These are phyloP conservation scores for Lophura nycthemera DNA, from an alignment of 2,113 vertebrate genomes.

Conservation along the genomic window DNA sequence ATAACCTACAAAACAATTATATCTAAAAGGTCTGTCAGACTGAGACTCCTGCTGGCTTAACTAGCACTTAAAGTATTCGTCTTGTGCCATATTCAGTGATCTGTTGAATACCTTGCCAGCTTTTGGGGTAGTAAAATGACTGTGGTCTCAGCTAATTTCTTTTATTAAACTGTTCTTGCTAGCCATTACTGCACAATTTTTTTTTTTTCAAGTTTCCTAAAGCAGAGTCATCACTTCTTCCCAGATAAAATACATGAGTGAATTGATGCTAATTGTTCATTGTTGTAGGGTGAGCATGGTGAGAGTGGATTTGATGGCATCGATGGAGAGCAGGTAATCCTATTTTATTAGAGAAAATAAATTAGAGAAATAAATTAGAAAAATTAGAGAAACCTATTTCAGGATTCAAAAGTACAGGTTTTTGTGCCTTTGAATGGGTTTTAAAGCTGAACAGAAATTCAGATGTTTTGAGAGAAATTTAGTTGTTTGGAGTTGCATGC, in stretches of 20 bases:
- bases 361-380: too few species aligned
- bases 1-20: background rate
- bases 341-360: too few species aligned
- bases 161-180: background rate
- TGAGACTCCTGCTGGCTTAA: background rate
- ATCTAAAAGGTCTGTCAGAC: background rate
- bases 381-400: background rate
- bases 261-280: background rate
- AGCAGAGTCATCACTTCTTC: background rate
- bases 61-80: background rate
- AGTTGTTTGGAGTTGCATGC: background rate
- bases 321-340: slow-evolving; percentile 84
- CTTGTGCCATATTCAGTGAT: background rate
- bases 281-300: slow-evolving; percentile 82
- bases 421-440: background rate
- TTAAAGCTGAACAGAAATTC: background rate
- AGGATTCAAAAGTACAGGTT: background rate
- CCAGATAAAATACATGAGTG: background rate
- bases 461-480: background rate
- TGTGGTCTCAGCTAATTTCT: background rate
- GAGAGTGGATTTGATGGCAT: slow-evolving; percentile 82
- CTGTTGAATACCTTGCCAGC: background rate
- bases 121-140: background rate
- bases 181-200: background rate
- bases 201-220: background rate